Evolutionary conservation across 1,140 invertebrate genomes (phyloP), one percentile per base, ranked within the genome.

Genomic region (Achatina immaculata): DNA sequence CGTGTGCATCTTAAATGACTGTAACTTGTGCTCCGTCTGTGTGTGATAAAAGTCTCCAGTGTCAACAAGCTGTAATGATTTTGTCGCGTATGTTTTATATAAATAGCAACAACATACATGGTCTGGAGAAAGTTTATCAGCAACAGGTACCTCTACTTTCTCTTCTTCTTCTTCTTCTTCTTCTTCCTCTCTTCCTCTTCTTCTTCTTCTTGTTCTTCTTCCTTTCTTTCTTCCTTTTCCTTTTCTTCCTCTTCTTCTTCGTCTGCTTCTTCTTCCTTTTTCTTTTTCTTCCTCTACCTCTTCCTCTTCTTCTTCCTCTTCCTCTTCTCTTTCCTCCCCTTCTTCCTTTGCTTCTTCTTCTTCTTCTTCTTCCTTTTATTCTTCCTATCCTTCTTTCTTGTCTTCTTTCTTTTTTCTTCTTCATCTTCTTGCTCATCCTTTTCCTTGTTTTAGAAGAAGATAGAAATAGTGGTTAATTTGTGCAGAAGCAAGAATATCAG

Each of bases 111-210:
- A n/a, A n/a, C n/a, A n/a, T n/a, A n/a, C n/a, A n/a, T n/a, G n/a
- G n/a, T n/a, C n/a, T n/a, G n/a, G n/a, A 24, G 36, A 2, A 4
- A 24, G 0, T 36, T 71, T 45, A 0, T 51, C 45, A 21, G 21
- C 34, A 19, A 40, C 9, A 14, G 6, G 40, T 48, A 43, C 45
- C n/a, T 42, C n/a, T n/a, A 40, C 45, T 42, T 74, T 74, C 24
- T 14, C 31, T 48, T 43, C 7, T 34, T 34, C n/a, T 34, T 4
- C 42, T 42, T 51, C 2, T 11, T 0, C 14, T 48, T 43, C n/a
- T n/a, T n/a, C n/a, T 43, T 36, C 40, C 24, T 43, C n/a, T 36
- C 69, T 42, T 72, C 69, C n/a, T 42, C 72, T 42, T 74, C 40
- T 43, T 16, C 31, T 74, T 51, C 45, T 74, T 51, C 40, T 31